These are phyloP conservation scores for Erinaceus europaeus DNA, from an alignment of 2,113 vertebrate genomes.

Conservation along the genomic window DNA sequence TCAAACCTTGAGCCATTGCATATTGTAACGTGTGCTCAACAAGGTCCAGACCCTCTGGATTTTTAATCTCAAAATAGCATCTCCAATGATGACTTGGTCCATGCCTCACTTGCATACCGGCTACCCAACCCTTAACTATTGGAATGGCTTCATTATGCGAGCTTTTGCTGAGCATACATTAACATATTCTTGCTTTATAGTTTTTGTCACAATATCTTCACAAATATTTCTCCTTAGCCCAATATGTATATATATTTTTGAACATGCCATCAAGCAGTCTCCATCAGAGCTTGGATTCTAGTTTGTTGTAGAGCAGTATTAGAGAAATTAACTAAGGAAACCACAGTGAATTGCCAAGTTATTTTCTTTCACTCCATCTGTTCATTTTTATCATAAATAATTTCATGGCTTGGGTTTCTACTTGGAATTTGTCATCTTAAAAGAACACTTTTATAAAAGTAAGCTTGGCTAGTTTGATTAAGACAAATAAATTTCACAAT, in stretches of 20 bases:
- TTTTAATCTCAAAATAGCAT: constrained; percentile 56
- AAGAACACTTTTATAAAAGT: constrained; percentile 16
- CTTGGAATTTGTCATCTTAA: constrained; percentile 33
- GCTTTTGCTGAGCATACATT: constrained; percentile 25
- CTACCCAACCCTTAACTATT: neutral
- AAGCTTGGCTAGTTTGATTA: constrained; percentile 50
- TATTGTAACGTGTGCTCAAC: too few relatives aligned
- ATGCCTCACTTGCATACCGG: neutral
- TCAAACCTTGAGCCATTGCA: too few relatives aligned
- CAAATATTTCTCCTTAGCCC: constrained; percentile 41
- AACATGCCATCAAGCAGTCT: neutral
- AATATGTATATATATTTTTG: constrained; percentile 11
- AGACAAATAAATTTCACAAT: constrained; percentile 33
- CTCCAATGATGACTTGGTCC: neutral
- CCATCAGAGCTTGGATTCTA: constrained; percentile 43
- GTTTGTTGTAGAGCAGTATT: constrained; percentile 29
- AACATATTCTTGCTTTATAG: constrained; percentile 30
- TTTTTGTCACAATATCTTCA: constrained; percentile 47
- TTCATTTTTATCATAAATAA: constrained; percentile 51
- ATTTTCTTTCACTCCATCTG: constrained; percentile 50
- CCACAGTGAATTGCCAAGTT: neutral
- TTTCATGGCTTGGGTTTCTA: constrained; percentile 45
- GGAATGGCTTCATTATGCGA: neutral
- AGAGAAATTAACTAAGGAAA: constrained; percentile 55
- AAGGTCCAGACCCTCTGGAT: neutral